Evolutionary conservation across 1,140 invertebrate genomes (phyloP).

Genomic region (Drosophila aff.): DNA sequence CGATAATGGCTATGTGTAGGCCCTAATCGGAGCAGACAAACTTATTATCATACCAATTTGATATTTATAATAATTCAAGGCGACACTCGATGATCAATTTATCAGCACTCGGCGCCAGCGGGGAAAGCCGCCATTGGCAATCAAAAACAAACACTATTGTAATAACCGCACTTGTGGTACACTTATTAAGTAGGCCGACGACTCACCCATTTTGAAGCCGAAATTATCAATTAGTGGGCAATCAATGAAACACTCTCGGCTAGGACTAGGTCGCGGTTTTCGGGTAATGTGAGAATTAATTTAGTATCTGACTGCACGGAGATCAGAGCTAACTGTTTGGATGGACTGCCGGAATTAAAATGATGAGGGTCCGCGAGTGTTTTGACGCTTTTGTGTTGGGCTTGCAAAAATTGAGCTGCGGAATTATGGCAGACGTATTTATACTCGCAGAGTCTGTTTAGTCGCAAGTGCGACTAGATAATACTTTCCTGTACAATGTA

Average conservation of each 20-base stretch:
- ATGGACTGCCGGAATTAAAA: slow-evolving; percentile 43
- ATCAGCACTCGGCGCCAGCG: slow-evolving; percentile 15
- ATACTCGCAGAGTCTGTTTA: slow-evolving; percentile 40
- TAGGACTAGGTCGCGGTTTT: slow-evolving; percentile 2
- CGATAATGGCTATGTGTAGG: slow-evolving; percentile 28
- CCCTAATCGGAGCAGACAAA: slow-evolving; percentile 15
- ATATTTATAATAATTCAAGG: slow-evolving; percentile 53
- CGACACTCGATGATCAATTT: slow-evolving; percentile 36
- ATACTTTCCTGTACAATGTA: slow-evolving; percentile 31
- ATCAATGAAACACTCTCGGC: slow-evolving; percentile 30
- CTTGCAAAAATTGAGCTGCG: slow-evolving; percentile 51
- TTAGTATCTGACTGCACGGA: slow-evolving; percentile 10
- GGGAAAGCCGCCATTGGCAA: slow-evolving; percentile 8
- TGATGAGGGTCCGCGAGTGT: slow-evolving; percentile 48
- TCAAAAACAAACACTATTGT: slow-evolving; percentile 1
- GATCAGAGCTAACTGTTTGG: slow-evolving; percentile 47
- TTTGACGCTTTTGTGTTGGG: slow-evolving; percentile 56
- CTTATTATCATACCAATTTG: slow-evolving; percentile 43
- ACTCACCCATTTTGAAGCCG: slow-evolving; percentile 70
- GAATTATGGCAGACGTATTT: slow-evolving; percentile 67
- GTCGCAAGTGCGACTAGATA: slow-evolving; percentile 56
- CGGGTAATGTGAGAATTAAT: slow-evolving; percentile 17
- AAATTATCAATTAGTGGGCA: slow-evolving; percentile 55
- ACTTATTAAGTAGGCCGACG: slow-evolving; percentile 21
- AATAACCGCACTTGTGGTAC: slow-evolving; percentile 1